Percentiles rank a stretch among this genome's conserved stretches.
phyloP scores from a whole-genome alignment of 2,797 vertebrate genomes.

The Alcedo atthis region DNA sequence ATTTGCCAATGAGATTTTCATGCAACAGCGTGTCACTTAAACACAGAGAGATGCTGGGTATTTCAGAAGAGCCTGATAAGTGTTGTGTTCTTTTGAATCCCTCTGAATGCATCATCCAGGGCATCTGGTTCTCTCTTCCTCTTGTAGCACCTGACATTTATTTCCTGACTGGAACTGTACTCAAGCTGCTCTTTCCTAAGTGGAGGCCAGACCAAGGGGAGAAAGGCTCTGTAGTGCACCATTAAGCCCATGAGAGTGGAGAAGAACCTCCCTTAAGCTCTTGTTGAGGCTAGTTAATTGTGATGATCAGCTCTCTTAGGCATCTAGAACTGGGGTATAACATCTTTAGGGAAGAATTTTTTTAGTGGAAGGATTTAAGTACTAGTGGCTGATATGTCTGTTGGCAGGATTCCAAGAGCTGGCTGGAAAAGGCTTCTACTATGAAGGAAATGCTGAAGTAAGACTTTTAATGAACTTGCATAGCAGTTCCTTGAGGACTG shows the following conservation, averaged over 20 bases:
- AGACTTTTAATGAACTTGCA: constrained; percentile 48
- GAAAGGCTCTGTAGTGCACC: neutral
- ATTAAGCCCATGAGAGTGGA: neutral
- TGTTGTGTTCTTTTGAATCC: neutral
- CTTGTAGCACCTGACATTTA: constrained; percentile 29
- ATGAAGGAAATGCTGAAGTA: constrained; percentile 60
- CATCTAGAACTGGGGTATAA: neutral
- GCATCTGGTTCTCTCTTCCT: neutral
- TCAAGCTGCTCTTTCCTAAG: neutral
- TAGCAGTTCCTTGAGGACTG: constrained; percentile 15
- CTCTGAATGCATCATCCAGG: neutral
- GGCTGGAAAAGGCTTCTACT: constrained; percentile 45
- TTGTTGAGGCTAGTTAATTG: constrained; percentile 8
- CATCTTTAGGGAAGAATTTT: constrained; percentile 49
- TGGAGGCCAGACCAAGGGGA: constrained; percentile 3
- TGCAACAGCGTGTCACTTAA: neutral
- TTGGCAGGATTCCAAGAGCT: constrained; percentile 56
- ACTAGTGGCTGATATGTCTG: constrained; percentile 35
- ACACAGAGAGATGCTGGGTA: neutral
- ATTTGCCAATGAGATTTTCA: neutral
- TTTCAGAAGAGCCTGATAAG: neutral
- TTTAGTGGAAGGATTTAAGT: constrained; percentile 49
- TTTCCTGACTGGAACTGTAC: constrained; percentile 20
- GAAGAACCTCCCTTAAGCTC: neutral
- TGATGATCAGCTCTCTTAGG: neutral